A percentile compares a stretch with the other conserved stretches of the same genome.
phyloP scores from a whole-genome alignment of 2,888 invertebrate genomes.

The Stenichneumon culpator region DNA sequence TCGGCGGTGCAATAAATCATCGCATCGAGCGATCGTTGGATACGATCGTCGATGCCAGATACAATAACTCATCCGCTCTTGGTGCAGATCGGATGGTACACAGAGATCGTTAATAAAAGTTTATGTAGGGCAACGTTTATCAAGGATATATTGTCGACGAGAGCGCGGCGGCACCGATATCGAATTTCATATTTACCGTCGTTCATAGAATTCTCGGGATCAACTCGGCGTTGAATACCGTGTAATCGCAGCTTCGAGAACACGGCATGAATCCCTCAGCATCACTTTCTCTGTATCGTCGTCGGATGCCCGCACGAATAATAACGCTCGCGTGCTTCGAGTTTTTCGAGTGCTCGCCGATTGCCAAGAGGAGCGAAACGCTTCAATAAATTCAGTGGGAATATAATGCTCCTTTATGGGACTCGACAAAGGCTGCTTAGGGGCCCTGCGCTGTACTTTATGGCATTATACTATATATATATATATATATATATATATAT shows the following conservation, averaged over 20 bases:
- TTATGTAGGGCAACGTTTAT: conserved; percentile 37
- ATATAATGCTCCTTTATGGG: conserved; percentile 71
- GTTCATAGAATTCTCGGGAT: conserved; percentile 28
- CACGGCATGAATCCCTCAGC: not conserved
- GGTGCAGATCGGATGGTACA: conserved; percentile 3
- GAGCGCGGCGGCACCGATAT: conserved; percentile 19
- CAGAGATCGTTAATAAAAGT: conserved; percentile 39
- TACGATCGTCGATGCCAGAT: conserved; percentile 46
- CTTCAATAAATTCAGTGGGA: conserved; percentile 73
- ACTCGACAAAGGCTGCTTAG: conserved; percentile 69
- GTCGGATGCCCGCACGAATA: conserved; percentile 29
- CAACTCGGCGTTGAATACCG: conserved; percentile 46
- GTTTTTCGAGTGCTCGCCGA: conserved; percentile 63
- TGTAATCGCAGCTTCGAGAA: conserved; percentile 42
- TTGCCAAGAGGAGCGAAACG: conserved; percentile 61
- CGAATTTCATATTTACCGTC: conserved; percentile 42
- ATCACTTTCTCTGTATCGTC: conserved; percentile 10
- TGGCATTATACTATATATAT: conserved; percentile 19
- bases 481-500: too few relatives aligned
- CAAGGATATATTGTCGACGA: conserved; percentile 3
- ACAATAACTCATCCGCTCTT: conserved; percentile 54
- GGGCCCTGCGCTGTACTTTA: conserved; percentile 43
- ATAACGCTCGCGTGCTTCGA: conserved; percentile 52
- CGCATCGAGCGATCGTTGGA: conserved; percentile 38
- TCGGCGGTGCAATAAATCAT: conserved; percentile 54